Conservation (phyloP, 2,113 vertebrate genomes). For the Thamnophis sirtalis region DNA sequence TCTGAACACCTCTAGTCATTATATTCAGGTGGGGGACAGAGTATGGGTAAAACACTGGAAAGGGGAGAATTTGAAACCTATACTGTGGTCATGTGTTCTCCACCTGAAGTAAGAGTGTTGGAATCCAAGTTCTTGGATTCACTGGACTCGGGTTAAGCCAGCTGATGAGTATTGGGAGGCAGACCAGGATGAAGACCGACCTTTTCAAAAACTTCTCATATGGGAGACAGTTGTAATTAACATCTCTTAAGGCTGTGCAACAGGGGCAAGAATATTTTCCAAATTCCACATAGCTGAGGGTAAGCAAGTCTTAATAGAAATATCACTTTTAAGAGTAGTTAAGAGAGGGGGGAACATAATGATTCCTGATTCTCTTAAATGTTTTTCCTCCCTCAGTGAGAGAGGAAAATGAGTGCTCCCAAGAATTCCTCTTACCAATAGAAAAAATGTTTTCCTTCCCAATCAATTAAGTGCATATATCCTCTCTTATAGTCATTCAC, state of each 20-base stretch:
- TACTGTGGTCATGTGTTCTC: no score
- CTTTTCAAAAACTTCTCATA: background rate
- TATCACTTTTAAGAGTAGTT: background rate
- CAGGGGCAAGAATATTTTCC: background rate
- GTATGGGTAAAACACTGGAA: no score
- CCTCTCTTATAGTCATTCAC: constrained; percentile 18
- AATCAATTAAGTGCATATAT: background rate
- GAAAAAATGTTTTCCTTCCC: background rate
- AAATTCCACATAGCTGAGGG: background rate
- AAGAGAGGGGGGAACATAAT: background rate
- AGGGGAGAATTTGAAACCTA: no score
- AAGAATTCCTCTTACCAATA: background rate
- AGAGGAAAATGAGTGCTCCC: background rate
- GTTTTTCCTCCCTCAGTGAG: background rate
- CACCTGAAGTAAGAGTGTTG: no score
- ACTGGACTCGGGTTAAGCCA: no score
- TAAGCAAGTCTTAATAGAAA: background rate
- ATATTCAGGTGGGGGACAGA: no score
- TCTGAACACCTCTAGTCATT: no score
- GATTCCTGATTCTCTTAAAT: background rate
- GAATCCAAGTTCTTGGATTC: no score
- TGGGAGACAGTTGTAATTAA: background rate
- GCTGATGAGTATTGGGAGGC: no score
- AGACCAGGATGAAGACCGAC: no score
- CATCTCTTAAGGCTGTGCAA: background rate